Evolutionary conservation across 1,140 invertebrate species (phyloP), one percentile per base, ranked within the genome.

Genomic region (Aphis gossypii): DNA sequence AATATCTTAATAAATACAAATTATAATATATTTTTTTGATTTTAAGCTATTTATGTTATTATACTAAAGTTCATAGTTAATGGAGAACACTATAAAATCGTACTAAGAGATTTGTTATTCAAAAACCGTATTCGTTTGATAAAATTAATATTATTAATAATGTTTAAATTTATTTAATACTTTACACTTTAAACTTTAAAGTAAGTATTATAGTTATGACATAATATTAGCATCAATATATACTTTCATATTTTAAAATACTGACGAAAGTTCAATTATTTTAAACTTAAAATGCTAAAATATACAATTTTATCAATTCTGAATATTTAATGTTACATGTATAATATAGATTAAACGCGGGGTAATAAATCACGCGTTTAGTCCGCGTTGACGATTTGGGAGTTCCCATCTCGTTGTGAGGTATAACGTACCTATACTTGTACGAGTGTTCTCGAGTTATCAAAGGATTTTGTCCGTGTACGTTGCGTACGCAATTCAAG

Each of bases 351-450:
- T 6, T n/a, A 30, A 68, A 68, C n/a, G n/a, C 14, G 14, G n/a
- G 5, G 14, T 6, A 76, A 76, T 76, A 76, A n/a, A 76, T 76
- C 60, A 76, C 30, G 14, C 25, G 9, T 68, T 68, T 30, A 9
- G 60, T 68, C 3, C 11, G 25, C 30, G 30, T 20, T n/a, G 30
- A 76, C 60, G 30, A 76, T 76, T 76, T 76, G 60, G 60, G 60
- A 76, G 41, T 44, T 41, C 38, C 38, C 41, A 25, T 86, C 83
- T 86, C 83, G 83, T 86, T 86, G 83, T 86, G 83, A 86, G 83
- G 83, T 86, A 86, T 25, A 86, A 5, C 83, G 41, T 9, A 11
- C 38, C 23, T 46, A 41, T 41, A 41, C 60, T 76, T n/a, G 30
- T 11, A 35, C n/a, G 41, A 86, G 83, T 84, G 83, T 46, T 41